Percentiles rank a stretch among this genome's conserved stretches.
Conservation (phyloP, 2,797 vertebrate genomes). For the Sebastes miniatus region DNA sequence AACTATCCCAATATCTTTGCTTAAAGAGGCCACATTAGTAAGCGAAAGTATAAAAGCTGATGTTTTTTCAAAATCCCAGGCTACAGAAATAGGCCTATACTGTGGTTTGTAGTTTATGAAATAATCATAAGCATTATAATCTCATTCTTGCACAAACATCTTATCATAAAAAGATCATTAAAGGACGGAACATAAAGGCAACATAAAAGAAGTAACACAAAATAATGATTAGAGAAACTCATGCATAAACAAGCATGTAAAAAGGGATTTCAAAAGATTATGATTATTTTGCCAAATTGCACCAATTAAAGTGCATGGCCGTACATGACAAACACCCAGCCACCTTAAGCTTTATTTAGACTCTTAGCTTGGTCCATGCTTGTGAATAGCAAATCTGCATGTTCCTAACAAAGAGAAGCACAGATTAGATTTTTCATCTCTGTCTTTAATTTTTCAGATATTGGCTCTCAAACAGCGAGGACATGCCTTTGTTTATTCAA, state of each 20-base stretch:
- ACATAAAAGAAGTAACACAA: slow-evolving; percentile 47
- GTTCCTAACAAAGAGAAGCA: background rate
- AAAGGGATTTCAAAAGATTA: slow-evolving; percentile 45
- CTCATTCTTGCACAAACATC: slow-evolving; percentile 53
- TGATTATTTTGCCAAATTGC: slow-evolving; percentile 22
- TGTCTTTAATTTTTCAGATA: slow-evolving; percentile 25
- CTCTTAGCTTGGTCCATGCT: background rate
- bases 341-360: background rate
- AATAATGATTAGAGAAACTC: slow-evolving; percentile 29
- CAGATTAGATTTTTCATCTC: slow-evolving; percentile 8
- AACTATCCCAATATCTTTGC: background rate
- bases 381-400: background rate
- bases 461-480: slow-evolving; percentile 35
- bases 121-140: slow-evolving; percentile 61
- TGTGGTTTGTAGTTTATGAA: slow-evolving; percentile 53
- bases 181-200: slow-evolving; percentile 52
- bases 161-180: slow-evolving; percentile 61
- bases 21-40: slow-evolving; percentile 10
- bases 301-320: slow-evolving; percentile 11
- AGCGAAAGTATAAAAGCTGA: slow-evolving; percentile 3
- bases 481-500: slow-evolving; percentile 57
- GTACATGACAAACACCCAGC: slow-evolving; percentile 2
- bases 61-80: background rate
- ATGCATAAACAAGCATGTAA: slow-evolving; percentile 34
- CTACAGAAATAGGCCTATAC: slow-evolving; percentile 25